Evolutionary conservation across 2,797 vertebrate species (phyloP).

Genomic region (Cossypha heuglini): DNA sequence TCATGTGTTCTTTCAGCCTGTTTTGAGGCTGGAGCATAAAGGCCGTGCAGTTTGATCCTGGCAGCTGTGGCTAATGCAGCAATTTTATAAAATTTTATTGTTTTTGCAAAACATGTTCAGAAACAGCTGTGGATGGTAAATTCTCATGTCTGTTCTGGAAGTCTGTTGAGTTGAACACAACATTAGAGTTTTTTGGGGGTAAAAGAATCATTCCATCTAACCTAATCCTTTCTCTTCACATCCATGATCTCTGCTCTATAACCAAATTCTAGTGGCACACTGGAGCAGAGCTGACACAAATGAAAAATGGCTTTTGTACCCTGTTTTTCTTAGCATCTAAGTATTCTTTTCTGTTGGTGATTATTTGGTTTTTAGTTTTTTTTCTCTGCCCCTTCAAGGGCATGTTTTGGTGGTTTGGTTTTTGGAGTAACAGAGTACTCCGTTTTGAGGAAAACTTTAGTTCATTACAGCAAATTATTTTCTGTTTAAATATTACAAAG

Average conservation of each 20-base stretch:
- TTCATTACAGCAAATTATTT: background rate
- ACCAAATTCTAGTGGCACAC: background rate
- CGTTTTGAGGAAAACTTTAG: background rate
- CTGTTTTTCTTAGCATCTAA: background rate
- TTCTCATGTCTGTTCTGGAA: background rate
- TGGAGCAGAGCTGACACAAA: background rate
- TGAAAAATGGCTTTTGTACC: background rate
- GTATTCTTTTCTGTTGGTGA: background rate
- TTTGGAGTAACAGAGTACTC: background rate
- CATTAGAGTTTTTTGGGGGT: background rate
- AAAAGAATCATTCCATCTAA: rapidly evolving
- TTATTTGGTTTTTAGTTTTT: background rate
- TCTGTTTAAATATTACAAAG: background rate
- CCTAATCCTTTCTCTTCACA: background rate
- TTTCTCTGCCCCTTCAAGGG: background rate
- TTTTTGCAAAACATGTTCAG: background rate
- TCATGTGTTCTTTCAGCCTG: background rate
- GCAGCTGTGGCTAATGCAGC: background rate
- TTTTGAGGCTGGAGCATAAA: background rate
- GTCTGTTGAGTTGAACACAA: background rate
- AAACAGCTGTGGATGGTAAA: background rate
- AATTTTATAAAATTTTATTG: rapidly evolving
- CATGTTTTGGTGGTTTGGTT: background rate
- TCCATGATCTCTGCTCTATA: background rate
- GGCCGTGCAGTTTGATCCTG: background rate